Base-by-base conservation (phyloP, 2,113 vertebrate genomes). In the Lampris incognitus region DNA sequence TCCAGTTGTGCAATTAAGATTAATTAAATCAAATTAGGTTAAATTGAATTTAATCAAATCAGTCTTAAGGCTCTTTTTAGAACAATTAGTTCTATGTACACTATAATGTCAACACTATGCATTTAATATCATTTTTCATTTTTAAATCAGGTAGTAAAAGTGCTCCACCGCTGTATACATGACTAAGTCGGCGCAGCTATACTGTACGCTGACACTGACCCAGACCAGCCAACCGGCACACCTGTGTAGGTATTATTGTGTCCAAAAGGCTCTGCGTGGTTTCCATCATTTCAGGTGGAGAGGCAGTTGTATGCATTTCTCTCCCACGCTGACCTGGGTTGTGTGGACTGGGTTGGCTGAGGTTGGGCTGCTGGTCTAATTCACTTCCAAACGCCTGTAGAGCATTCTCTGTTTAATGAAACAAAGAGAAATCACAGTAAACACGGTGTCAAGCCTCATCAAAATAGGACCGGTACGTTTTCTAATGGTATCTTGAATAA, bases 221-320 rank as follows among this genome's bases (percentile, higher is more conserved):
- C 8, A n/a, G 24, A 66, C 1, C n/a, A 9, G 1, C 66, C 60
- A 51, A 50, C 5, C 56, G 36, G 48, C 86, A 60, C 54, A 90
- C 96, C 96, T 97, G 96, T 82, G 96, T 96, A 67, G 96, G 95
- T 87, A 96, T 93, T 63, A 95, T 84, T 69, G 94, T 89, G 40
- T 95, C 94, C 0, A 93, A 74, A 72, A 93, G 78, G 83, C 85
- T 95, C 83, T 91, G 92, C 72, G 91, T 91, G 10, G 92, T 94
- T 80, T 92, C 90, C 59, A 50, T 69, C 48, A 88, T 79, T 72
- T 91, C 85, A 13, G 78, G 87, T 41, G 63, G 84, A 50, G 82
- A 81, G 63, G 89, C 74, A 36, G 74, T 81, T 80, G 52, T 88
- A 51, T 59, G 36, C 66, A 76, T 86, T 48, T 86, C 85, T 67